These are phyloP conservation scores for Hypanus sabinus DNA, from an alignment of 2,113 vertebrate species.

Conservation along the genomic window DNA sequence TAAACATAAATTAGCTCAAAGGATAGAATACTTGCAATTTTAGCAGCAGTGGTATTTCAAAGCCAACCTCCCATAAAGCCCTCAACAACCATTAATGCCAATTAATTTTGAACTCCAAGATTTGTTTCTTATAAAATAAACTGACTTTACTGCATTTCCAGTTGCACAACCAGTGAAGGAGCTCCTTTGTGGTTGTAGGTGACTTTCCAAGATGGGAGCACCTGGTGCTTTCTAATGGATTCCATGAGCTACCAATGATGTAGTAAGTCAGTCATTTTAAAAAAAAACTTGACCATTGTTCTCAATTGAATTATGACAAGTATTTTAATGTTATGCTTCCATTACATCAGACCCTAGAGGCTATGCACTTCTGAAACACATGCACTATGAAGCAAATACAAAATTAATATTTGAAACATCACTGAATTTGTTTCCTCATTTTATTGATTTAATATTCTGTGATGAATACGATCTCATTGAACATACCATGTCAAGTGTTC, in stretches of 20 bases:
- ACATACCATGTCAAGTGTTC: background rate
- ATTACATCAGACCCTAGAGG: background rate
- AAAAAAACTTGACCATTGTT: background rate
- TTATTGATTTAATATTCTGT: constrained; percentile 23
- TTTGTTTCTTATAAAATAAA: constrained; percentile 1
- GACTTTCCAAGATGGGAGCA: background rate
- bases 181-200: too few species aligned
- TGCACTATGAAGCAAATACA: background rate
- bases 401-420: background rate
- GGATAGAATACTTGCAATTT: background rate
- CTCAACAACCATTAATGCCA: background rate
- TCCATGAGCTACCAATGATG: background rate
- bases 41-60: background rate
- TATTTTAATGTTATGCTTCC: background rate
- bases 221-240: background rate
- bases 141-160: background rate
- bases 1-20: background rate
- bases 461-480: background rate
- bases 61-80: background rate
- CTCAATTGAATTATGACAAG: background rate
- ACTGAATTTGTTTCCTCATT: background rate
- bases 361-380: background rate
- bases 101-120: background rate
- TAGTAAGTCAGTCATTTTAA: background rate
- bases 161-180: background rate